Conservation (phyloP, 2,113 vertebrate species). For the Trematocara nigrifrons region DNA sequence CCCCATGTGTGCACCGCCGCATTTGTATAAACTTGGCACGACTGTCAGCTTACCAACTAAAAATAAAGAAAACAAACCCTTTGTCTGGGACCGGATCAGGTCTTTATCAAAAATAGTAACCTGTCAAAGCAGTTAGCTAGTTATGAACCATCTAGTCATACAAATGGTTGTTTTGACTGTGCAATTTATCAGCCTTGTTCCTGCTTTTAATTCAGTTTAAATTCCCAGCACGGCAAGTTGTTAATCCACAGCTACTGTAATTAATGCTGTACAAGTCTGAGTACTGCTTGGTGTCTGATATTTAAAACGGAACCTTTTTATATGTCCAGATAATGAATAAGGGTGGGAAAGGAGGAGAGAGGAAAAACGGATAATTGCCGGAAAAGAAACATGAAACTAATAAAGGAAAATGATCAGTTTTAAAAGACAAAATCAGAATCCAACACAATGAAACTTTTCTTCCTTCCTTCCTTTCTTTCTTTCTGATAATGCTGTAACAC, state of each 20-base stretch:
- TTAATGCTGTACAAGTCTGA: not conserved
- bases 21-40: not conserved
- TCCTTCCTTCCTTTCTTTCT: not conserved
- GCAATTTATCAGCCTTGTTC: not conserved
- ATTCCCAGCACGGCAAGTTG: not conserved
- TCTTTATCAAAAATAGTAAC: not conserved
- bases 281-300: not conserved
- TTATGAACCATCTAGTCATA: not conserved
- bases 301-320: not conserved
- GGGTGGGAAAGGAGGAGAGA: not conserved
- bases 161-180: not conserved
- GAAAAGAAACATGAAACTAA: not conserved
- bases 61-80: not conserved
- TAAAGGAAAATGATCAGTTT: not conserved
- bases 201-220: not conserved
- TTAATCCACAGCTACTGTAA: not conserved
- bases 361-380: not conserved
- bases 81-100: not conserved
- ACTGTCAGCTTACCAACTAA: not conserved
- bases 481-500: not conserved
- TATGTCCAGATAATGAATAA: not conserved
- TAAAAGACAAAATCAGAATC: not conserved
- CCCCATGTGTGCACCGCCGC: not conserved
- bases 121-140: not conserved
- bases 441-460: not conserved